phyloP scores from a whole-genome alignment of 2,113 vertebrate species.

The Todiramphus chloris region DNA sequence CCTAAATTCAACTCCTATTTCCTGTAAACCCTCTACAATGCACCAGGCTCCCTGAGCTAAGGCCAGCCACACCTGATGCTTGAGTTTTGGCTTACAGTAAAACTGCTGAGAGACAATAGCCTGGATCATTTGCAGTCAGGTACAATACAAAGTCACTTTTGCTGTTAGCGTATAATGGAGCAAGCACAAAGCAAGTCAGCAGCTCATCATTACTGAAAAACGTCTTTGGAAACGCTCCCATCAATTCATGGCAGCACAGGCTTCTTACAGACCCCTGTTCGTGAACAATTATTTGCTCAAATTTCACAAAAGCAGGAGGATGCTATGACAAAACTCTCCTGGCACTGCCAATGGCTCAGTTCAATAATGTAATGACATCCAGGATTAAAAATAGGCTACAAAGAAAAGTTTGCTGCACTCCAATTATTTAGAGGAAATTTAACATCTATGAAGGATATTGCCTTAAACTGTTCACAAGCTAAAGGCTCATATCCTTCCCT shows the following conservation, averaged over 20 bases:
- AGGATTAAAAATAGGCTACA: constrained; percentile 57
- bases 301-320: constrained; percentile 67
- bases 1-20: neutral
- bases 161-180: neutral
- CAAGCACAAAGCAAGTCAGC: neutral
- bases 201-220: constrained; percentile 60
- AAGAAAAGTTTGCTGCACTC: constrained; percentile 24
- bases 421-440: neutral
- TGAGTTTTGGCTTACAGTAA: neutral
- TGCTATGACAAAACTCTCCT: constrained; percentile 63
- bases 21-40: neutral
- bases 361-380: constrained; percentile 67
- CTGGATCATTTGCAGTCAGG: neutral
- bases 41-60: neutral
- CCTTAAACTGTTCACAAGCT: neutral
- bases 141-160: constrained; percentile 37
- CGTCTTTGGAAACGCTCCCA: constrained; percentile 53
- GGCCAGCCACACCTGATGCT: neutral
- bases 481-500: neutral
- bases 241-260: constrained; percentile 25
- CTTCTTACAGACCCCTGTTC: constrained; percentile 62
- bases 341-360: constrained; percentile 47
- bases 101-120: neutral
- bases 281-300: constrained; percentile 69
- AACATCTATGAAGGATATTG: neutral